Percentiles rank a stretch among this genome's conserved stretches.
Evolutionary conservation across 2,888 invertebrate species (phyloP).

Genomic region (Erannis defoliaria): DNA sequence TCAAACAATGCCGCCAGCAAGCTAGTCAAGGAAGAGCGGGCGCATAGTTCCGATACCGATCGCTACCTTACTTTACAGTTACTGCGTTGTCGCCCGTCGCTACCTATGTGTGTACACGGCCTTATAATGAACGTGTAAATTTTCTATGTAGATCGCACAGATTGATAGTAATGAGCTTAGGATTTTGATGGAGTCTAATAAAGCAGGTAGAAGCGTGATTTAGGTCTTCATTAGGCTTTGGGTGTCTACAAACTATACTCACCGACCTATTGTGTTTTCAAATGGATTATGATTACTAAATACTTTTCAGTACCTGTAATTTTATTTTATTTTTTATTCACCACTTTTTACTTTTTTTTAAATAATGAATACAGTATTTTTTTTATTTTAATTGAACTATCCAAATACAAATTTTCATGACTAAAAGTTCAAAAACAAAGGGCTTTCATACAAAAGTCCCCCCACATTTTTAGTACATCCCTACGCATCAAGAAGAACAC

Average conservation of each 20-base stretch:
- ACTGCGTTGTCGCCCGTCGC: slow-evolving; percentile 49
- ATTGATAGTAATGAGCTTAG: slow-evolving; percentile 41
- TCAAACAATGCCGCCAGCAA: slow-evolving; percentile 26
- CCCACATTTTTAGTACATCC: too few relatives aligned
- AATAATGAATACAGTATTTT: too few relatives aligned
- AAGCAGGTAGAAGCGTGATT: slow-evolving; percentile 13
- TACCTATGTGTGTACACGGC: slow-evolving; percentile 36
- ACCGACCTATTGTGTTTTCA: background rate
- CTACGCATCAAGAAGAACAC: too few relatives aligned
- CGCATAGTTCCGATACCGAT: slow-evolving; percentile 63
- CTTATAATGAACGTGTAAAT: slow-evolving; percentile 49
- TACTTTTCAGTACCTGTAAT: too few relatives aligned
- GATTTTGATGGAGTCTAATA: slow-evolving; percentile 27
- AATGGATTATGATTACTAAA: too few relatives aligned
- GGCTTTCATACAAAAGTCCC: too few relatives aligned
- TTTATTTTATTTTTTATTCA: too few relatives aligned
- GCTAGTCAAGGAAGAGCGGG: slow-evolving; percentile 25
- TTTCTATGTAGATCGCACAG: slow-evolving; percentile 39
- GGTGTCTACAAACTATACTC: too few relatives aligned
- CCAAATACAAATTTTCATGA: too few relatives aligned
- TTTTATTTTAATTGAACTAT: too few relatives aligned
- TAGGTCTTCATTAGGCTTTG: slow-evolving; percentile 2
- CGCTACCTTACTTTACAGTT: slow-evolving; percentile 68
- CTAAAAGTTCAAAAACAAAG: too few relatives aligned
- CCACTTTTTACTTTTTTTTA: too few relatives aligned